Conservation (phyloP, 2,113 vertebrate species). For the Indicator maculatus region DNA sequence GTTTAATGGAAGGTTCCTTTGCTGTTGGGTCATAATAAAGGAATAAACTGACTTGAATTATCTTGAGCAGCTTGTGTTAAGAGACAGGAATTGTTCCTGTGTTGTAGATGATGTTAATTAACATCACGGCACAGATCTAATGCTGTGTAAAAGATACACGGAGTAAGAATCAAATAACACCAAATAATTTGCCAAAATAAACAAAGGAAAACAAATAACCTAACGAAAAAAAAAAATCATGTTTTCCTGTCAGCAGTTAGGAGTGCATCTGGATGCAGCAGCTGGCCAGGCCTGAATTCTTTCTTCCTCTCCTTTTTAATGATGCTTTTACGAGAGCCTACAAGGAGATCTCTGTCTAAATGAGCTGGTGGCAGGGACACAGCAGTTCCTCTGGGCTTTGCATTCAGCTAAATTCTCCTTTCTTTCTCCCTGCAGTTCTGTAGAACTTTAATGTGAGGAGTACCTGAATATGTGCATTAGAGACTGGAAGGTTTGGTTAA, state of each 20-base stretch:
- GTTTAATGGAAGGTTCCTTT: not conserved
- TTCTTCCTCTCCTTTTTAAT: not conserved
- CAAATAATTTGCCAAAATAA: slow-evolving; percentile 8
- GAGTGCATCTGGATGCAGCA: slow-evolving; percentile 12
- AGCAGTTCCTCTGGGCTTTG: not conserved
- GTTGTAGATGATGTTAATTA: not conserved
- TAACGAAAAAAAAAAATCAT: not conserved
- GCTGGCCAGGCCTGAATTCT: slow-evolving; percentile 21
- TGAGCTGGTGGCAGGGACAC: not conserved
- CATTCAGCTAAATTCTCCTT: not conserved
- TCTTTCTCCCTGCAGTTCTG: not conserved
- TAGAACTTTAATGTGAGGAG: not conserved
- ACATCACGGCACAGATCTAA: not conserved
- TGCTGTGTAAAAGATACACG: not conserved
- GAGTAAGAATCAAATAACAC: not conserved
- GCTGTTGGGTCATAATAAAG: not conserved
- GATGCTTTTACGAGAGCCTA: slow-evolving; percentile 7
- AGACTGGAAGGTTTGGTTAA: too few relatives aligned
- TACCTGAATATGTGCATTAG: not conserved
- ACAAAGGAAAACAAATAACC: not conserved
- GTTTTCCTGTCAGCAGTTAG: not conserved
- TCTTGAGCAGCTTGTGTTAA: not conserved
- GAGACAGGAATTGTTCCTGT: not conserved
- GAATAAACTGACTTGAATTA: not conserved
- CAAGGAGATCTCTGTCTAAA: slow-evolving; percentile 16